Evolutionary conservation across 2,888 invertebrate genomes (phyloP).

Genomic region (Aphrophora alni): DNA sequence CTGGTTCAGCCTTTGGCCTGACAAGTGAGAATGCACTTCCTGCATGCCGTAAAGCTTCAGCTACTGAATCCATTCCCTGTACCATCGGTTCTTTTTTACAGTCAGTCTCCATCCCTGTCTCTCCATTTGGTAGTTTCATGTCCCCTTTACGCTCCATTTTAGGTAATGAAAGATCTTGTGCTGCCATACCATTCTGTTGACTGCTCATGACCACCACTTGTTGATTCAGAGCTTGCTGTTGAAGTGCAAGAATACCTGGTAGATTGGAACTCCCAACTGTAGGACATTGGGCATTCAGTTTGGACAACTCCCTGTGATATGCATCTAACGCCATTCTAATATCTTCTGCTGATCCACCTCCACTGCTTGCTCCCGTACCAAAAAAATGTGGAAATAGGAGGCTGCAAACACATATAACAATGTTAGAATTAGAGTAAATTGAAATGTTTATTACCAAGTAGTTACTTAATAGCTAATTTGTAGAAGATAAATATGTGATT

Average conservation of each 20-base stretch:
- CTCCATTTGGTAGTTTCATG: conserved; percentile 53
- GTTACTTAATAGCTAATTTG: too few species aligned
- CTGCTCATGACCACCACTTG: conserved; percentile 57
- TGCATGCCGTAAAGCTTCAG: conserved; percentile 76
- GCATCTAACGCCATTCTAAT: conserved; percentile 89
- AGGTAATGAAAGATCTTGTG: conserved; percentile 86
- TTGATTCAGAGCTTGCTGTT: conserved; percentile 70
- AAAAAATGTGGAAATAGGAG: conserved; percentile 85
- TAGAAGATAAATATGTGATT: too few species aligned
- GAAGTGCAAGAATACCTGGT: conserved; percentile 74
- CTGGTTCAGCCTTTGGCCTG: conserved; percentile 83
- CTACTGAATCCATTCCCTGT: conserved; percentile 61
- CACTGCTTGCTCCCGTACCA: conserved; percentile 58
- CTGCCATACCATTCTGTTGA: conserved; percentile 56
- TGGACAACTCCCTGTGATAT: conserved; percentile 91
- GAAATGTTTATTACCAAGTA: too few species aligned
- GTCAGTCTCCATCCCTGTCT: conserved; percentile 40
- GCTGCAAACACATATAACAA: conserved; percentile 58
- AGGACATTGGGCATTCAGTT: conserved; percentile 67
- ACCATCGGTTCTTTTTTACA: conserved; percentile 49
- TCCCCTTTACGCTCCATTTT: conserved; percentile 62
- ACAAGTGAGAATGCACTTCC: conserved; percentile 88
- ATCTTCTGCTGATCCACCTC: conserved; percentile 73
- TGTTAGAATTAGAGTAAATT: too few species aligned
- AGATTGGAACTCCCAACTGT: conserved; percentile 61